These are phyloP conservation scores for Lepidostoma basale DNA, from an alignment of 1,140 invertebrate species.

Conservation along the genomic window DNA sequence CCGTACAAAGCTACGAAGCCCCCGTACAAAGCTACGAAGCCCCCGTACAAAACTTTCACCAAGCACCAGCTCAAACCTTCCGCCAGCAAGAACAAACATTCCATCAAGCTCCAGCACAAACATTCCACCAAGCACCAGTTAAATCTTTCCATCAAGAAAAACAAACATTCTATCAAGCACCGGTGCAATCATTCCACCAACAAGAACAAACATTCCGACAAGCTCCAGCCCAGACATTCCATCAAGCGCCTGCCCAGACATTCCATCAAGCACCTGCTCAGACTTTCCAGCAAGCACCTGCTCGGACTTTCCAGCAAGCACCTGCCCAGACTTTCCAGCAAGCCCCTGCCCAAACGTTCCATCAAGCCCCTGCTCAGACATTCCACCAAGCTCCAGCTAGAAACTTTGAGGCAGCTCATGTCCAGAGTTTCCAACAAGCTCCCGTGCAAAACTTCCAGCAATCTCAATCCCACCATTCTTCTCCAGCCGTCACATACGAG, in stretches of 20 bases:
- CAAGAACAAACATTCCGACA: background rate
- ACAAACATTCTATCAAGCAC: background rate
- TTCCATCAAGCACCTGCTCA: background rate
- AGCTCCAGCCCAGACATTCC: background rate
- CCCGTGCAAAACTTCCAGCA: background rate
- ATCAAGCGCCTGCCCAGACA: background rate
- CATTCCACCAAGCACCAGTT: background rate
- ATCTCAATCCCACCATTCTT: too few relatives aligned
- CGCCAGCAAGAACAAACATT: too few relatives aligned
- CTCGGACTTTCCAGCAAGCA: background rate
- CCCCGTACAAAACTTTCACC: too few relatives aligned
- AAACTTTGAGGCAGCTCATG: background rate
- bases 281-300: background rate
- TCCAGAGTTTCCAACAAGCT: background rate
- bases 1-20: too few relatives aligned
- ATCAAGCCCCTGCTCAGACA: background rate
- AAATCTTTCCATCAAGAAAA: background rate
- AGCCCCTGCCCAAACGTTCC: background rate
- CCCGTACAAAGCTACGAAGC: too few relatives aligned
- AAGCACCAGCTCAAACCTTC: too few relatives aligned
- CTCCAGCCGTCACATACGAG: background rate
- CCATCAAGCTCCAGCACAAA: background rate
- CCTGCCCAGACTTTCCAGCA: background rate
- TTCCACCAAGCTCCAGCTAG: conserved; percentile 14
- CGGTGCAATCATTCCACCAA: background rate